Base-by-base conservation (phyloP, 2,113 vertebrate genomes). In the Oryzias javanicus region DNA sequence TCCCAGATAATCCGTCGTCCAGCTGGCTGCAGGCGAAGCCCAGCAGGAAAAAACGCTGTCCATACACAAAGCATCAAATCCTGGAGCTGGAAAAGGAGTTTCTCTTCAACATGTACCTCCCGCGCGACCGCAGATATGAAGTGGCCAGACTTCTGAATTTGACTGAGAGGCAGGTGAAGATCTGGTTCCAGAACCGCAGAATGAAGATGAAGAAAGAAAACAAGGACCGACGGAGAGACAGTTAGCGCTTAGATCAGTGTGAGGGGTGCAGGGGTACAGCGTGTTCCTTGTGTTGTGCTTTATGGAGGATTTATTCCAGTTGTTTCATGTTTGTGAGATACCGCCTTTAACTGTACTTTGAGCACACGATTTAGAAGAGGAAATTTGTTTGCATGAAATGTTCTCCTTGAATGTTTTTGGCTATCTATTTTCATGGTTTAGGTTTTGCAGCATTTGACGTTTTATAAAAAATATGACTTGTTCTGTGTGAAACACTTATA, bases 171-270 rank as follows among this genome's bases (percentile, higher is more conserved):
- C 97, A 99, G 93, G 95, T 98, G 80, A 99, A 99, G 92, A 99
- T 99, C 83, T 98, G 97, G 97, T 98, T 99, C 90, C 97, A 99
- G 87, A 98, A 99, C 86, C 94, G 97, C 84, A 94, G 96, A 86
- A 98, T 99, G 97, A 99, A 99, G 93, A 98, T 99, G 97, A 98
- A 99, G 94, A 99, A 98, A 84, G 95, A 97, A 83, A 99, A 96
- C 92, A 98, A 96, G 89, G 95, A 98, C 70, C 90, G 94, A 73
- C 92, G 94, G 0, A 98, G 96, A 80, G 94, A 98, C 10, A 94
- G 94, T 86, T 96, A 91, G 94, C 66, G n/a, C 1, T 46, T 58
- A 20, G 14, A 19, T 42, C 17, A 5, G 14, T 64, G 65, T 74
- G 50, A 60, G 70, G 53, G 73, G 27, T 56, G 67, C 22, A 46